A percentile compares a stretch with the other conserved stretches of the same genome.
phyloP scores from a whole-genome alignment of 2,113 vertebrate genomes.

The Callipepla squamata region DNA sequence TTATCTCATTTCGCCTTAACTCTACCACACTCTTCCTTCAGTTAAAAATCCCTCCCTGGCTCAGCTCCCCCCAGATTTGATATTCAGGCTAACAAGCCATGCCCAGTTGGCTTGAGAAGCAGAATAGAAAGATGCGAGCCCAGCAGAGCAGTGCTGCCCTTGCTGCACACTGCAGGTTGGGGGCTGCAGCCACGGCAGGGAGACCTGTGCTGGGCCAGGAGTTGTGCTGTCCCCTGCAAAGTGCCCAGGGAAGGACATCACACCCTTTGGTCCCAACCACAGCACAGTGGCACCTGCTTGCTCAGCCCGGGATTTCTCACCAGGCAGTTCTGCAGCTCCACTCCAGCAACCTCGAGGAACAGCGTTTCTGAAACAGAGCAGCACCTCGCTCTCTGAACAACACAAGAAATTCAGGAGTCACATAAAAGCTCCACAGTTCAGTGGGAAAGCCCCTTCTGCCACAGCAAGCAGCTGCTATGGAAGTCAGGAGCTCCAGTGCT shows the following conservation, averaged over 20 bases:
- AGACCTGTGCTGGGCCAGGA: background rate
- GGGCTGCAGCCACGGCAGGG: background rate
- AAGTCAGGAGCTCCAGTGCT: background rate
- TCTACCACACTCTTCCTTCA: background rate
- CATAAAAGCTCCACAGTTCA: background rate
- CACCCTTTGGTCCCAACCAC: background rate
- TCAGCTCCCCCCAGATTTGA: background rate
- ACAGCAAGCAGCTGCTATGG: background rate
- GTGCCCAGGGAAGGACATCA: background rate
- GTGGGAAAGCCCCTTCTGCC: background rate
- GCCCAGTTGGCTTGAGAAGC: background rate
- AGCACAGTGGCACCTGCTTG: accelerated
- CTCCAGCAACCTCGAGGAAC: background rate
- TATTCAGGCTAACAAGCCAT: background rate
- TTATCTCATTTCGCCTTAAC: background rate
- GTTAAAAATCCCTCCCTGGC: background rate
- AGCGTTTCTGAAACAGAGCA: background rate
- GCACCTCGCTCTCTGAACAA: background rate
- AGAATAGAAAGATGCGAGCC: background rate
- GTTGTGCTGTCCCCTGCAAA: accelerated
- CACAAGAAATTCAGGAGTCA: background rate
- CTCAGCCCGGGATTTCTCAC: background rate
- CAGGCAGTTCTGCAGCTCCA: background rate
- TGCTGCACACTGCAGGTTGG: background rate
- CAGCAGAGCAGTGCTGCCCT: background rate